Percentiles rank a stretch among this genome's conserved stretches.
Evolutionary conservation across 2,888 invertebrate genomes (phyloP).

Genomic region (Odontothrips loti): DNA sequence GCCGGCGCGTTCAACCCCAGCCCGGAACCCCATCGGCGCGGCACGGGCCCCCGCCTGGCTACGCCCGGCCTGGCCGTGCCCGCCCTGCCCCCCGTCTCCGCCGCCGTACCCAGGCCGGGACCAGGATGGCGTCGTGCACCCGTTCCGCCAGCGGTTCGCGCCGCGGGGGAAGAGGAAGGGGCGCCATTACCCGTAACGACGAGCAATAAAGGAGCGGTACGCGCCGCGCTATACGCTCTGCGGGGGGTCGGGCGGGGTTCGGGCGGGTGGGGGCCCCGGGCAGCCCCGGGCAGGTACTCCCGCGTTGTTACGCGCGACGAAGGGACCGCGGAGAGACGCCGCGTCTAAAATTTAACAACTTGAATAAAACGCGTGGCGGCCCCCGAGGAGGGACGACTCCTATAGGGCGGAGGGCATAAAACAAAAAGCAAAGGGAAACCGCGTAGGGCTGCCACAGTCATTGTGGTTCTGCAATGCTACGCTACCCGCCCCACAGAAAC

Average conservation of each 20-base stretch:
- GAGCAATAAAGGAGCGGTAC: constrained; percentile 16
- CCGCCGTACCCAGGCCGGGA: background rate
- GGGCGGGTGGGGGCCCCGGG: background rate
- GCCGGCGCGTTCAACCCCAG: too few species aligned
- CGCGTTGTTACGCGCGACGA: constrained; percentile 7
- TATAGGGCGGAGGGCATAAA: too few species aligned
- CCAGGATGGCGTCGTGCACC: too few species aligned
- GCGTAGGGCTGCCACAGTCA: too few species aligned
- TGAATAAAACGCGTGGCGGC: constrained; percentile 13
- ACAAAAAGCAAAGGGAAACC: too few species aligned
- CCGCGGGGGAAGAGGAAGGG: background rate
- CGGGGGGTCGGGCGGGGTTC: background rate
- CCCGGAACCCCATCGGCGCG: too few species aligned
- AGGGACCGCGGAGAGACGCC: background rate
- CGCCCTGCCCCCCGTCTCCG: background rate
- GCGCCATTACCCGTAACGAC: constrained; percentile 1
- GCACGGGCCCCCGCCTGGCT: too few species aligned
- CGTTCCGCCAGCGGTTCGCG: background rate
- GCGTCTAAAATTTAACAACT: constrained; percentile 23
- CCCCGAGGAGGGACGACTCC: background rate
- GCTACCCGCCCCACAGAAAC: too few species aligned
- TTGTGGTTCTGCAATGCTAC: too few species aligned
- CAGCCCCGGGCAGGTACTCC: background rate
- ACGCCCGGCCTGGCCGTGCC: too few species aligned
- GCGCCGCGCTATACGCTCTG: background rate